Evolutionary conservation across 2,797 vertebrate species (phyloP), one percentile per base, ranked within the genome.

Genomic region (Coranthus polyacanthus): DNA sequence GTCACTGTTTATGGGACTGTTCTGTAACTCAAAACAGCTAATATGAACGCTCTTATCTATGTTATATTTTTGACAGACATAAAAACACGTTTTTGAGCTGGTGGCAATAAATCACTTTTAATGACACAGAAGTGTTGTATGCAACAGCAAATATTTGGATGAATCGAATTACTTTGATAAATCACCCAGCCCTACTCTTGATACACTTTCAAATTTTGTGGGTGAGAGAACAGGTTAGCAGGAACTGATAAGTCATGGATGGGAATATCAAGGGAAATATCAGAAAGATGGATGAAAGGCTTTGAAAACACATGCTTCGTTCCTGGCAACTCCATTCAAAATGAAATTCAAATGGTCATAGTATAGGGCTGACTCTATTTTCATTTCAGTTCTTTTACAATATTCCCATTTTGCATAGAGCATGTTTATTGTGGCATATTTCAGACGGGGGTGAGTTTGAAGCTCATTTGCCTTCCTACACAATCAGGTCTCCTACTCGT

Each of bases 381-480:
- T 62, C 5, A 56, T 72, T 77, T 67, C 32, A 15, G n/a, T 62
- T 51, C 18, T 53, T 78, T 64, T 21, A 68, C 53, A n/a, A 52
- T 43, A 63, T 64, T 36, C 24, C 15, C 16, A 2, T 59, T 65
- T 45, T 75, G 59, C 52, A 44, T 32, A 20, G 22, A 9, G 12
- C 12, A 21, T 49, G 58, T 64, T 68, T 34, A 68, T 50, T 42
- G 63, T 49, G 17, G 58, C 62, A 20, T 39, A 52, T 60, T 72
- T 61, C 49, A 45, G 56, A 46, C 12, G 6, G 41, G 2, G 22
- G 51, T 34, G 24, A 32, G 36, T 13, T 34, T 13, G 57, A 41
- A 41, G 39, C 56, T 73, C 60, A 82, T 90, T 90, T 84, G 58
- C 73, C 62, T 60, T 68, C 63, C 75, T 65, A 52, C 55, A 71